Base-by-base conservation (phyloP, 30 jellyfish, hydroid and myxozoan species). In the Hydractinia echinata region DNA sequence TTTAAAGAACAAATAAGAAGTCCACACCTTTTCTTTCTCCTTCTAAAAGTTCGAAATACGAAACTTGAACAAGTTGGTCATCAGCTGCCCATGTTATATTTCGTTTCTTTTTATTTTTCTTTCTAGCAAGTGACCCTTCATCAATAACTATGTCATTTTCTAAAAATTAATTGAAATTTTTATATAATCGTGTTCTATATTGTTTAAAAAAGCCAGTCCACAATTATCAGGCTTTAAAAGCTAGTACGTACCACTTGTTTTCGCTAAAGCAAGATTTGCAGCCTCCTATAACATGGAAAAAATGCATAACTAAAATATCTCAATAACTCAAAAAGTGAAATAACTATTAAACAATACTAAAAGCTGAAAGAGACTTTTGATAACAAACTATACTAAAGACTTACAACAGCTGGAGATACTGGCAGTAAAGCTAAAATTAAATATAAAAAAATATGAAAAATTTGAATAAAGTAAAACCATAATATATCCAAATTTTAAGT, bases 11-110 rank as follows among this genome's bases (percentile, higher is more conserved):
- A n/a, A n/a, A 67, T 11, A 67, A 67, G 11, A 10, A 10, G 19
- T 10, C 50, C 78, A 15, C 54, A 79, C 86, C 83, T 79, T 79
- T 79, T 51, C 96, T 79, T 58, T 91, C 98, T 50, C 88, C 98
- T 71, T 86, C 96, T 54, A 79, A 88, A 6, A 91, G 89, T 79
- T 91, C 98, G 76, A 91, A 91, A 69, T 81, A 91, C 48, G 55
- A 82, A 4, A 87, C 70, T 76, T 91, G 48, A 6, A 79, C 84
- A 7, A 91, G 76, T 73, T 81, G 78, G 4, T 87, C 96, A 30
- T 91, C 98, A n/a, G 81, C 86, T 6, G 98, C 96, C 98, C 96
- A 87, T 6, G 91, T 69, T 49, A 86, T 79, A 18, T 87, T 81
- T 81, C 83, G 50, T 67, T 84, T 82, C 87, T 91, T 91, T 78